Base-by-base conservation (phyloP, 2,113 vertebrate genomes). In the Siniperca knerii region DNA sequence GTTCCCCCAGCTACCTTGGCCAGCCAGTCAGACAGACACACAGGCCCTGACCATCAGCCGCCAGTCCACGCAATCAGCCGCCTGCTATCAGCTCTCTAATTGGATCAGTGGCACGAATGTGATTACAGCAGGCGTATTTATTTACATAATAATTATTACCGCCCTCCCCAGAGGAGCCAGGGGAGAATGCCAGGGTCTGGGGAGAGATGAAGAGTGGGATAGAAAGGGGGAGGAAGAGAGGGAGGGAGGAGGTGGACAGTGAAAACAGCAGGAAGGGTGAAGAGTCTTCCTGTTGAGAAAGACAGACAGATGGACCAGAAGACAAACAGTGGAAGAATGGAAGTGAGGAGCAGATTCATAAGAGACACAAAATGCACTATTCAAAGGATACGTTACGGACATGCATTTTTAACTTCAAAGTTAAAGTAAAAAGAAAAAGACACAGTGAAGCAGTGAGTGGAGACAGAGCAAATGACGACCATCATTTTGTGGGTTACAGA, bases 71-170 rank as follows among this genome's bases (percentile, higher is more conserved):
- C 90, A 92, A 91, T 92, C 90, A 90, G 90, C 92, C 89, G 89
- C 87, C 89, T 84, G 94, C 88, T 95, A 95, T 95, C 94, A 93
- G 91, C 79, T 76, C 93, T 87, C 93, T 95, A 96, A 96, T 95
- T 95, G 92, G 95, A 96, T 96, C 95, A 96, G 96, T 92, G 92
- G 94, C 92, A 94, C 93, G 91, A 95, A 96, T 96, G 95, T 93
- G 95, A 96, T 96, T 96, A 96, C 90, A 88, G 93, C 93, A 93
- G 92, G 94, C 96, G 92, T 96, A 96, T 96, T 96, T 96, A 96
- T 96, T 96, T 96, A 96, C 96, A 96, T 96, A 96, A 96, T 96
- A 96, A 96, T 96, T 96, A 96, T 96, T 96, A 96, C 95, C 88
- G 88, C 92, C 93, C 90, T 94, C 92, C 94, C 95, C 84, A 83